Percentiles rank a stretch among this genome's conserved stretches.
phyloP scores from a whole-genome alignment of 2,113 vertebrate species.

The Plotosus lineatus region DNA sequence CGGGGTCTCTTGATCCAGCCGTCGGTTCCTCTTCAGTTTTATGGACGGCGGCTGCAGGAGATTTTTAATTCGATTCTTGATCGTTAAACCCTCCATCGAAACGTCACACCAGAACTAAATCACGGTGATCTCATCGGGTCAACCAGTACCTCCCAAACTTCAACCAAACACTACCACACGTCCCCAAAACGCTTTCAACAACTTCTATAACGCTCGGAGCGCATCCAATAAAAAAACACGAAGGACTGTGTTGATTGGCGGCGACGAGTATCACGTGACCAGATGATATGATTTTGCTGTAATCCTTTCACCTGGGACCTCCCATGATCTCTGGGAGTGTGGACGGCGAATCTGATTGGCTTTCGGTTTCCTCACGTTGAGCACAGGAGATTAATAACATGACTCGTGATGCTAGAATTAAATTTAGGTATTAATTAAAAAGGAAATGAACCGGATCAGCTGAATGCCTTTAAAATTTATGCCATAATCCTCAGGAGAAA shows the following conservation, averaged over 20 bases:
- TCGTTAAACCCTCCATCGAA: conserved; percentile 60
- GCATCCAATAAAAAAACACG: background rate
- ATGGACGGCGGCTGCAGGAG: conserved; percentile 64
- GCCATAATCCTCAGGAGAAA: too few species aligned
- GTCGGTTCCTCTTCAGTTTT: conserved; percentile 54
- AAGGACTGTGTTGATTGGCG: background rate
- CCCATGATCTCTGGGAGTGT: background rate
- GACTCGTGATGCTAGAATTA: background rate
- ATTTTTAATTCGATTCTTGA: conserved; percentile 68
- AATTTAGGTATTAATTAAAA: background rate
- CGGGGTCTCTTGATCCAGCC: conserved; percentile 44
- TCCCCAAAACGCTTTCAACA: too few species aligned
- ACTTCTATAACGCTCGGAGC: too few species aligned
- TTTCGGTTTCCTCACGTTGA: background rate
- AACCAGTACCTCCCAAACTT: background rate
- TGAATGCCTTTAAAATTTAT: background rate
- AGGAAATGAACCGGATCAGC: background rate
- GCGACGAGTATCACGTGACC: background rate
- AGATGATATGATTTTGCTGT: background rate
- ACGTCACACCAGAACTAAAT: background rate
- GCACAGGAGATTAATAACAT: background rate
- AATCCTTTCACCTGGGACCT: background rate
- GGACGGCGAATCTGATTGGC: background rate
- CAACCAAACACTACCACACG: background rate
- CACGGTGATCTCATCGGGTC: background rate